Percentiles rank a stretch among this genome's conserved stretches.
phyloP scores from a whole-genome alignment of 2,797 vertebrate genomes.

The Propithecus deckenii region DNA sequence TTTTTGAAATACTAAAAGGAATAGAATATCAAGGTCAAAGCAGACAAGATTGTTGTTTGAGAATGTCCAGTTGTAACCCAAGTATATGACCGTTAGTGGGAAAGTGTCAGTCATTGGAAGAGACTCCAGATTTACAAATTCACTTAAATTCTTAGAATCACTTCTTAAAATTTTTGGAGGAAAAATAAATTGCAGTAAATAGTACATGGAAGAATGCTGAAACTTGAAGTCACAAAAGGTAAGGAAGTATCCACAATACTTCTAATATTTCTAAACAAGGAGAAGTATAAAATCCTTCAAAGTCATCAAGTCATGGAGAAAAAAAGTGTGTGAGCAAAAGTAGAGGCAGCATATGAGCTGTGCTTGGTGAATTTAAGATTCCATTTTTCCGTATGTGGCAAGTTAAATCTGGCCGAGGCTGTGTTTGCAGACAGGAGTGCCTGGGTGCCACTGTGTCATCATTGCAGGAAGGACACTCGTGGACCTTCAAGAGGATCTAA shows the following conservation, averaged over 20 bases:
- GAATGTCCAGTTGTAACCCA: not conserved
- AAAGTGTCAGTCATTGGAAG: not conserved
- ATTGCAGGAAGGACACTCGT: not conserved
- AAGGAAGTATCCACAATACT: not conserved
- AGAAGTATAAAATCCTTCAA: not conserved
- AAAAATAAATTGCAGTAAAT: not conserved
- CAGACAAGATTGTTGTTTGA: not conserved
- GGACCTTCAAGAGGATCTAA: not conserved
- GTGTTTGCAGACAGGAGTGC: not conserved
- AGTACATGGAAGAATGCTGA: not conserved
- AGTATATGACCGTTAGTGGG: not conserved
- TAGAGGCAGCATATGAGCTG: fast-evolving
- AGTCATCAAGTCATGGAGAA: not conserved
- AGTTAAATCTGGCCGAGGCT: not conserved
- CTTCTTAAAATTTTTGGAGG: not conserved
- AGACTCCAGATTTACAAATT: not conserved
- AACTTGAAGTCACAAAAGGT: not conserved
- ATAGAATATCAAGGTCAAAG: not conserved
- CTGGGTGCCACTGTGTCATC: not conserved
- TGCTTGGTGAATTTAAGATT: not conserved
- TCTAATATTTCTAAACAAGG: not conserved
- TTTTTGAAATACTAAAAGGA: constrained; percentile 1
- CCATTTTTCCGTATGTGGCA: not conserved
- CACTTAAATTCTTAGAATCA: not conserved
- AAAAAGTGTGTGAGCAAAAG: not conserved